phyloP scores from a whole-genome alignment of 53 echinoderm and acorn worm species.

The Paelopatides confundens region DNA sequence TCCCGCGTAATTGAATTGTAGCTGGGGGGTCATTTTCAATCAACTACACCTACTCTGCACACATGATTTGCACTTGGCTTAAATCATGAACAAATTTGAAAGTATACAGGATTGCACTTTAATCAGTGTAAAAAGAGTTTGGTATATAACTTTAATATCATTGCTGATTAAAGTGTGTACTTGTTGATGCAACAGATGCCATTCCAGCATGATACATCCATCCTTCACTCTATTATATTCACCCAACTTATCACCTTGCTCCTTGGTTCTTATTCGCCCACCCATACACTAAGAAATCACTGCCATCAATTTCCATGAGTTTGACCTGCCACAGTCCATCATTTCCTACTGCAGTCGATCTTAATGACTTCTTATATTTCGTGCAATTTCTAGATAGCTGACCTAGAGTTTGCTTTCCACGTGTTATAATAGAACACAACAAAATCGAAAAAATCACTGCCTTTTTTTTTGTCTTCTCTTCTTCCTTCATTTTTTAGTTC shows the following conservation, averaged over 20 bases:
- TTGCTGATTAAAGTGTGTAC: background rate
- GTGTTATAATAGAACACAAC: background rate
- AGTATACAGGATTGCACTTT: too few relatives aligned
- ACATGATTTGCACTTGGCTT: too few relatives aligned
- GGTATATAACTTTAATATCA: too few relatives aligned
- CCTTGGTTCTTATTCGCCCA: background rate
- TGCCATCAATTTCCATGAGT: conserved; percentile 30
- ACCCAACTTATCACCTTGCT: background rate
- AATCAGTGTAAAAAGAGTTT: too few relatives aligned
- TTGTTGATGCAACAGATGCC: background rate
- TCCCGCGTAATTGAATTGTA: too few relatives aligned
- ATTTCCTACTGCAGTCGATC: conserved; percentile 5
- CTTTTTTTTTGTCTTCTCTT: background rate
- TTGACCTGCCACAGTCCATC: conserved; percentile 19
- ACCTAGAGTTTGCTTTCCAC: background rate
- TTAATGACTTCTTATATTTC: conserved; percentile 12
- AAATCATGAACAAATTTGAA: too few relatives aligned
- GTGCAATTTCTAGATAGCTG: conserved; percentile 7
- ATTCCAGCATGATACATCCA: background rate
- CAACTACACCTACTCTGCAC: too few relatives aligned
- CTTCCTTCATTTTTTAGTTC: conserved; percentile 8
- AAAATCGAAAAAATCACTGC: too few relatives aligned
- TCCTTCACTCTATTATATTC: background rate
- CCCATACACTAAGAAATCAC: background rate
- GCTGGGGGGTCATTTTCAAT: too few relatives aligned